phyloP scores from a whole-genome alignment of 2,797 vertebrate genomes.

The Arnoldichthys spilopterus region DNA sequence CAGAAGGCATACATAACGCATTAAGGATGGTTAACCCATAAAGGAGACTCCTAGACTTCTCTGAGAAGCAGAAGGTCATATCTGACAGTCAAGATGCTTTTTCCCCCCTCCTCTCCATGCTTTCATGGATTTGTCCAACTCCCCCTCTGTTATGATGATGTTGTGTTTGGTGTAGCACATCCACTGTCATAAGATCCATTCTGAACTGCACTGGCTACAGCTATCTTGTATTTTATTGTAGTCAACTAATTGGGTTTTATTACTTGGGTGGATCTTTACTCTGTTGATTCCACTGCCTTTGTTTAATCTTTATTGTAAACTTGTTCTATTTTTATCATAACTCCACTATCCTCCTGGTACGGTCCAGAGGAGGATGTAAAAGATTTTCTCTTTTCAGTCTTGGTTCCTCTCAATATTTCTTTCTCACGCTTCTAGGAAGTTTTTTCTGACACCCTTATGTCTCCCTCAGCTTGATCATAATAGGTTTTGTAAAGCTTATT shows the following conservation, averaged over 20 bases:
- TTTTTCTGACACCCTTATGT: background rate
- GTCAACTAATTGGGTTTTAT: slow-evolving; percentile 8
- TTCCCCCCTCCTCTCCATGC: slow-evolving; percentile 39
- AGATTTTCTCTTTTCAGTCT: background rate
- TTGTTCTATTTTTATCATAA: slow-evolving; percentile 1
- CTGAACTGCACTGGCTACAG: background rate
- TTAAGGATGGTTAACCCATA: slow-evolving; percentile 93
- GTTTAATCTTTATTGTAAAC: slow-evolving; percentile 11
- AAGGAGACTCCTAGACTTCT: slow-evolving; percentile 81
- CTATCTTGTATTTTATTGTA: slow-evolving; percentile 2
- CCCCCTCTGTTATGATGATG: background rate
- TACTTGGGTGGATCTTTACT: background rate
- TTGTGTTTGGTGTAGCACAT: slow-evolving; percentile 1
- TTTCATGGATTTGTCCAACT: slow-evolving; percentile 24
- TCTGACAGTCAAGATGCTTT: slow-evolving; percentile 72
- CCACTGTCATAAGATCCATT: background rate
- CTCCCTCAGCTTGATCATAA: background rate
- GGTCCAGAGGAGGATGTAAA: background rate
- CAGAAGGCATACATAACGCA: slow-evolving; percentile 98
- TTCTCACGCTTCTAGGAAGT: background rate
- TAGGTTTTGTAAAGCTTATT: background rate
- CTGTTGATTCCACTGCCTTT: background rate
- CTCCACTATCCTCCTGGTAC: background rate
- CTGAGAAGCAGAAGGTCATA: slow-evolving; percentile 78
- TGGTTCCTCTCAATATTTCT: background rate